Evolutionary conservation across 2,113 vertebrate species (phyloP).

Genomic region (Eptesicus fuscus): DNA sequence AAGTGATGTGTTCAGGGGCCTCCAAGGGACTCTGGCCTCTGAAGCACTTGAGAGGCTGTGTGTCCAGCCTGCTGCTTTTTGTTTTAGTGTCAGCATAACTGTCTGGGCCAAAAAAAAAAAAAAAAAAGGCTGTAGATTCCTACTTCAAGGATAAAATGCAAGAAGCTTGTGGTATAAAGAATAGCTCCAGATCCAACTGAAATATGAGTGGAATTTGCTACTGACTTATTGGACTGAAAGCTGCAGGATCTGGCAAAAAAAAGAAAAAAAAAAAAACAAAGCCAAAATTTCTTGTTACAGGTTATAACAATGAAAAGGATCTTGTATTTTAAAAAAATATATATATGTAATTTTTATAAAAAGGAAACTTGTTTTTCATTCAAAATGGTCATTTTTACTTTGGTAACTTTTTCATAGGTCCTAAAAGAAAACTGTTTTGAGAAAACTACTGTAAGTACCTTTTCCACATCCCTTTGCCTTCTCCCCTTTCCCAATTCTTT

Average conservation of each 20-base stretch:
- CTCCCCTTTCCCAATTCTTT: slow-evolving; percentile 81
- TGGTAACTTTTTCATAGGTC: slow-evolving; percentile 87
- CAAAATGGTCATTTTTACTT: slow-evolving; percentile 89
- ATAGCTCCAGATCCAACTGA: slow-evolving; percentile 86
- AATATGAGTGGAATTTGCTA: slow-evolving; percentile 90
- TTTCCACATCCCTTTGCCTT: slow-evolving; percentile 78
- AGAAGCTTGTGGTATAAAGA: slow-evolving; percentile 78
- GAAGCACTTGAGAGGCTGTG: slow-evolving; percentile 80
- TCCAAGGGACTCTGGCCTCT: slow-evolving; percentile 83
- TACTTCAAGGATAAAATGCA: slow-evolving; percentile 83
- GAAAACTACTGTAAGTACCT: slow-evolving; percentile 84
- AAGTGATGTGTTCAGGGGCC: slow-evolving; percentile 84
- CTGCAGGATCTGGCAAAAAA: slow-evolving; percentile 82
- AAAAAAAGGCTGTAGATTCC: slow-evolving; percentile 80
- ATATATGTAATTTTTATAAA: slow-evolving; percentile 88
- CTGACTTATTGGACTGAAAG: slow-evolving; percentile 86
- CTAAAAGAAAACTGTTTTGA: slow-evolving; percentile 83
- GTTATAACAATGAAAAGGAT: slow-evolving; percentile 85
- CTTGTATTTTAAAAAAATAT: slow-evolving; percentile 86
- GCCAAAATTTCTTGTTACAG: slow-evolving; percentile 86
- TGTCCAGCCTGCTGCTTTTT: slow-evolving; percentile 84
- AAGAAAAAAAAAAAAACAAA: slow-evolving; percentile 41
- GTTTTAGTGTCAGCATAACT: slow-evolving; percentile 85
- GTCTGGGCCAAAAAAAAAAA: slow-evolving; percentile 50
- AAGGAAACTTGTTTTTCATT: slow-evolving; percentile 87